Base-by-base conservation (phyloP, 2,888 invertebrate species). In the Onchidella celtica region DNA sequence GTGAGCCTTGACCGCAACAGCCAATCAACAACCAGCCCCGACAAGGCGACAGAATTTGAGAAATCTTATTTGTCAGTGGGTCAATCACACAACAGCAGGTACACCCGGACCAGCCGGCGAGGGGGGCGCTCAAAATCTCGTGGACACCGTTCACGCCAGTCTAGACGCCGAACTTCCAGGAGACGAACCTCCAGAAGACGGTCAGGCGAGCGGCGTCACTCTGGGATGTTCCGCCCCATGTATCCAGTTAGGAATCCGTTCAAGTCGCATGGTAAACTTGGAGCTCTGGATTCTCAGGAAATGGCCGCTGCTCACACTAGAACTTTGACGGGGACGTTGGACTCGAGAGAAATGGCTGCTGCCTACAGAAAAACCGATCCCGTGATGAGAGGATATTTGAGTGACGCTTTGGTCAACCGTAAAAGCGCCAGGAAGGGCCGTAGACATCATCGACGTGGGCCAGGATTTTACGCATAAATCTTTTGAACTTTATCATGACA, bases 341-440 rank as follows among this genome's bases (percentile, higher is more conserved):
- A 75, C n/a, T 75, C 75, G 14, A 75, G 34, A 14, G 75, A 75
- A 75, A 75, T 75, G 75, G 65, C 63, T 11, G 75, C 47, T 47
- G 73, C 73, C 21, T 61, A 73, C 61, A 73, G 11, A 36, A 59
- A 61, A 24, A 61, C 36, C n/a, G 24, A 36, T 3, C 9, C 3
- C 21, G 34, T 57, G 0, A 11, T 2, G 34, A 36, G 3, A 0
- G 73, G 27, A 24, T 3, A 24, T 21, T 11, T 59, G 0, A 73
- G 17, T 17, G 73, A 73, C 21, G 36, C 47, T 17, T 47, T 47
- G 9, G 47, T 17, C 47, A 47, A 17, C 17, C 47, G 17, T 47
- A 11, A 11, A 11, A 47, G 47, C 6, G 6, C 47, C 47, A 47
- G 9, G 9, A 47, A 47, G 9, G 17, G 47, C 6, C 6, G 47